Evolutionary conservation across 2,113 vertebrate genomes (phyloP).

Genomic region (Sander lucioperca): DNA sequence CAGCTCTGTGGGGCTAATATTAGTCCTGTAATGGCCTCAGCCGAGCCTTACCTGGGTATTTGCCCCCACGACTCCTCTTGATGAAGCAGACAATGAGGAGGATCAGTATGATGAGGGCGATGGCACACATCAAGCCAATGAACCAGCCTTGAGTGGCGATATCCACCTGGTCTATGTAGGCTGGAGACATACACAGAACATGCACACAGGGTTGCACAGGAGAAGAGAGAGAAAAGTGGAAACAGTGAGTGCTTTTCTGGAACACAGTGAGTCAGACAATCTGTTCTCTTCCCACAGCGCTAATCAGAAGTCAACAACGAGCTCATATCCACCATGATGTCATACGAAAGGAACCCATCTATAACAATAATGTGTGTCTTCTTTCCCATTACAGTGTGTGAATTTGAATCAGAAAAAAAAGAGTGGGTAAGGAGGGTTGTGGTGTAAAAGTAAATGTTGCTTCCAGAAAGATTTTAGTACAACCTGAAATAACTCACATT

Average conservation of each 20-base stretch:
- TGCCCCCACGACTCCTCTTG: conserved; percentile 97
- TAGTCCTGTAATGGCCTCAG: background rate
- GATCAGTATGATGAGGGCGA: conserved; percentile 96
- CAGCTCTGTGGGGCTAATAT: background rate
- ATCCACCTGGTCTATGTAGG: conserved; percentile 94
- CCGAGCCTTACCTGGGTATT: conserved; percentile 91
- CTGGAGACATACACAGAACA: conserved; percentile 76
- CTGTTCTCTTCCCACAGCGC: background rate
- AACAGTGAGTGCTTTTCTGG: conserved; percentile 11
- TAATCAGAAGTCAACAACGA: conserved; percentile 5
- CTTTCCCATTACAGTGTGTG: conserved; percentile 2
- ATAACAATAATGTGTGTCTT: conserved; percentile 2
- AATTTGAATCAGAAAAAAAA: background rate
- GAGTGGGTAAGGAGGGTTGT: background rate
- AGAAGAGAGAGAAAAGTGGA: conserved; percentile 14
- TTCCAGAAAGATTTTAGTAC: background rate
- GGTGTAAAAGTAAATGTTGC: background rate
- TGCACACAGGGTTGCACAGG: conserved; percentile 10
- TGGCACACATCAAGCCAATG: conserved; percentile 98
- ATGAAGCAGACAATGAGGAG: conserved; percentile 99
- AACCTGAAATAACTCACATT: background rate
- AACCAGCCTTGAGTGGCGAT: conserved; percentile 99
- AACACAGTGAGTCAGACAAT: conserved; percentile 9
- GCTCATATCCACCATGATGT: background rate
- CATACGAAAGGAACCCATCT: background rate